A percentile compares a stretch with the other conserved stretches of the same genome.
These are phyloP conservation scores for Branchellion lobata DNA, from an alignment of 2,888 invertebrate species.

Conservation along the genomic window DNA sequence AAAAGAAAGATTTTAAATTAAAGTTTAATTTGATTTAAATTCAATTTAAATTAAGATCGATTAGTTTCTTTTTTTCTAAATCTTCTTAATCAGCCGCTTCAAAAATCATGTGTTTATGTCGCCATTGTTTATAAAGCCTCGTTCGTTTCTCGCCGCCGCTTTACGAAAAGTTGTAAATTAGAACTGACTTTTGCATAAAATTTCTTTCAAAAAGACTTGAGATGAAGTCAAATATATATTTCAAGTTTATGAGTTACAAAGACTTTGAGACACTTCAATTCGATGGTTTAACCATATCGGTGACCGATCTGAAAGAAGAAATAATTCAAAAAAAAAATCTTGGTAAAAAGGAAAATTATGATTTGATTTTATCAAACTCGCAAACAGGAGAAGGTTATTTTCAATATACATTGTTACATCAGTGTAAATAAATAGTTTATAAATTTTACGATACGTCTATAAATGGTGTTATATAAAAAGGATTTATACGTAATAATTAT, in stretches of 20 bases:
- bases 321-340: conserved; percentile 92
- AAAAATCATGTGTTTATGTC: too few relatives aligned
- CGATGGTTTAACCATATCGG: conserved; percentile 92
- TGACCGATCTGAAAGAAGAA: conserved; percentile 88
- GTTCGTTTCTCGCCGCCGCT: not conserved
- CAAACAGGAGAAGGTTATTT: conserved; percentile 89
- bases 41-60: too few relatives aligned
- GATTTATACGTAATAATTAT: too few relatives aligned
- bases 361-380: conserved; percentile 92
- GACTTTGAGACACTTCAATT: conserved; percentile 95
- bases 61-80: not conserved
- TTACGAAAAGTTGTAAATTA: not conserved
- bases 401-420: not conserved
- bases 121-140: conserved; percentile 9
- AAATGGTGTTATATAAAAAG: not conserved
- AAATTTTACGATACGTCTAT: too few relatives aligned
- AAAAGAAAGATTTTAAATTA: too few relatives aligned
- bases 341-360: conserved; percentile 89
- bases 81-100: too few relatives aligned
- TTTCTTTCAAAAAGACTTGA: conserved; percentile 10
- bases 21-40: too few relatives aligned
- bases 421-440: too few relatives aligned
- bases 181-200: not conserved
- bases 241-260: conserved; percentile 94
- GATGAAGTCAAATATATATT: conserved; percentile 82